Evolutionary conservation across 2,113 vertebrate genomes (phyloP).

Genomic region (Macroglossus sobrinus): DNA sequence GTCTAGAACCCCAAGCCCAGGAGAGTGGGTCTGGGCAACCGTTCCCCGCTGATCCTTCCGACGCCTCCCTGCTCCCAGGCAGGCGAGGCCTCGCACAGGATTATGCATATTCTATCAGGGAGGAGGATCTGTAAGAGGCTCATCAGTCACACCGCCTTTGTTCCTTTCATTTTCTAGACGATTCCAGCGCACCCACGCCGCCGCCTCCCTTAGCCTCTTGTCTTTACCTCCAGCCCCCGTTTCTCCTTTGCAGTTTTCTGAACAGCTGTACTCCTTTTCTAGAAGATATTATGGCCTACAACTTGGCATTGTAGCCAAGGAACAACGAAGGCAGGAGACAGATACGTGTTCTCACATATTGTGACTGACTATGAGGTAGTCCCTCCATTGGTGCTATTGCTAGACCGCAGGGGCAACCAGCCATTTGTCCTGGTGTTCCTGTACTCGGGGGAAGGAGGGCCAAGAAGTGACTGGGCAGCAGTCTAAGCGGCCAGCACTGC

Average conservation of each 20-base stretch:
- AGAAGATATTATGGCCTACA: background rate
- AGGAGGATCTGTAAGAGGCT: constrained; percentile 41
- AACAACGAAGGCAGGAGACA: background rate
- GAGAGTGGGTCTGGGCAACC: background rate
- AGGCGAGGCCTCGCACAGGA: background rate
- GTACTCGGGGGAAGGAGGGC: background rate
- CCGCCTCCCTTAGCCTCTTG: constrained; percentile 24
- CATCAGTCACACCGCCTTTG: constrained; percentile 46
- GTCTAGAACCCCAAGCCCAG: background rate
- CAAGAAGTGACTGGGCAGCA: background rate
- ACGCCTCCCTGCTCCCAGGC: background rate
- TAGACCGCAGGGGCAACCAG: too few species aligned
- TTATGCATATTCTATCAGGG: constrained; percentile 65
- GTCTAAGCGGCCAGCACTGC: background rate
- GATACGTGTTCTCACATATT: background rate
- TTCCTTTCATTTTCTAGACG: constrained; percentile 54
- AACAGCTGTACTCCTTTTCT: background rate
- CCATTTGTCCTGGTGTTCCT: background rate
- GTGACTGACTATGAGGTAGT: background rate
- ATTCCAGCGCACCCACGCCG: constrained; percentile 51
- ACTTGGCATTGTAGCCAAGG: background rate
- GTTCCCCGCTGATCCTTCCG: background rate
- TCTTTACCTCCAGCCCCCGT: constrained; percentile 41
- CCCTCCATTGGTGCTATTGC: background rate
- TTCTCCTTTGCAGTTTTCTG: background rate